phyloP scores from a whole-genome alignment of 2,113 vertebrate species.

The Oncorhynchus keta region DNA sequence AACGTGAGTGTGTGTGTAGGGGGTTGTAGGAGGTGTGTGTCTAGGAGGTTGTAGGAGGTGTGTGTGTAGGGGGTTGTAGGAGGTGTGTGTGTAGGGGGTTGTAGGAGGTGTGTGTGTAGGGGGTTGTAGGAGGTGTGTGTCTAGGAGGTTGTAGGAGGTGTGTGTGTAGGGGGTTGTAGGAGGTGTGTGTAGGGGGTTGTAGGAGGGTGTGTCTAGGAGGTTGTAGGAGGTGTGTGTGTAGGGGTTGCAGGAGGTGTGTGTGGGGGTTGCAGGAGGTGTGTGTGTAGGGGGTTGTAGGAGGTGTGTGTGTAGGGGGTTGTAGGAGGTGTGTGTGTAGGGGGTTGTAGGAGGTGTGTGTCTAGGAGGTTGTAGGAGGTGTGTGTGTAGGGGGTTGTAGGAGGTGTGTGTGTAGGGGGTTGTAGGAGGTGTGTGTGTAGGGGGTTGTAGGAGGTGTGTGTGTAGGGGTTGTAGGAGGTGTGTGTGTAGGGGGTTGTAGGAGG shows the following conservation, averaged over 20 bases:
- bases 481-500: neutral
- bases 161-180: too few relatives aligned
- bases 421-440: too few relatives aligned
- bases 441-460: constrained; percentile 23
- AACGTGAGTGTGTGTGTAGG: constrained; percentile 72
- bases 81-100: neutral
- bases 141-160: too few relatives aligned
- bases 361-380: too few relatives aligned
- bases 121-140: too few relatives aligned
- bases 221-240: too few relatives aligned
- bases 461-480: neutral
- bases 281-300: too few relatives aligned
- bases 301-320: neutral
- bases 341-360: too few relatives aligned
- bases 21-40: neutral
- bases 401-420: constrained; percentile 27
- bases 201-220: too few relatives aligned
- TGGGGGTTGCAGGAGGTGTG: neutral
- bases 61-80: neutral
- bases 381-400: neutral
- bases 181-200: too few relatives aligned
- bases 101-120: neutral
- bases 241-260: neutral
- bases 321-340: neutral
- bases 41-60: constrained; percentile 13